These are phyloP conservation scores for Chymomyza fuscimana DNA, from an alignment of 2,888 invertebrate species.

Conservation along the genomic window DNA sequence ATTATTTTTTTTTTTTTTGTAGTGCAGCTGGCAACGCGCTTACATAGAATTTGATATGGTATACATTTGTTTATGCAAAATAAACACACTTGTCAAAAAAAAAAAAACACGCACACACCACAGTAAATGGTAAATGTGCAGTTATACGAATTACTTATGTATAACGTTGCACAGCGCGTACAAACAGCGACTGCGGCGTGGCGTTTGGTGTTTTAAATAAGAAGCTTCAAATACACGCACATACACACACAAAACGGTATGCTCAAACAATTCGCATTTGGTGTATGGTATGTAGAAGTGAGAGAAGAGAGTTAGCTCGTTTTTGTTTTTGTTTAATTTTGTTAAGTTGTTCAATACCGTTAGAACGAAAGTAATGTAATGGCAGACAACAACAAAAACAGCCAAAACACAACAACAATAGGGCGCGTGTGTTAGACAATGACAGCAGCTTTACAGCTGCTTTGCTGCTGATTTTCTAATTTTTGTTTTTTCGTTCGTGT, in stretches of 20 bases:
- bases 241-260: conserved; percentile 10
- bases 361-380: conserved; percentile 28
- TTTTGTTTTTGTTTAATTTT: conserved; percentile 16
- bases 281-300: background rate
- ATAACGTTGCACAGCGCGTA: conserved; percentile 10
- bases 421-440: conserved; percentile 1
- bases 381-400: background rate
- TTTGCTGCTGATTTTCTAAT: conserved; percentile 15
- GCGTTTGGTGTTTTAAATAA: conserved; percentile 11
- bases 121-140: too few relatives aligned
- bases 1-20: background rate
- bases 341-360: conserved; percentile 9
- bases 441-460: conserved; percentile 44
- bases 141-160: background rate
- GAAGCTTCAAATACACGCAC: background rate
- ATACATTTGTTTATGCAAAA: conserved; percentile 40
- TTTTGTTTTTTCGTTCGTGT: background rate
- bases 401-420: background rate
- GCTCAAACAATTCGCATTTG: conserved; percentile 46
- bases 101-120: conserved; percentile 17
- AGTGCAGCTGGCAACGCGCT: conserved; percentile 13
- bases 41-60: conserved; percentile 27
- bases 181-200: conserved; percentile 20
- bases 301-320: background rate
- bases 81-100: conserved; percentile 20